phyloP scores from a whole-genome alignment of 1,140 invertebrate genomes.

The Bombus ignitus region DNA sequence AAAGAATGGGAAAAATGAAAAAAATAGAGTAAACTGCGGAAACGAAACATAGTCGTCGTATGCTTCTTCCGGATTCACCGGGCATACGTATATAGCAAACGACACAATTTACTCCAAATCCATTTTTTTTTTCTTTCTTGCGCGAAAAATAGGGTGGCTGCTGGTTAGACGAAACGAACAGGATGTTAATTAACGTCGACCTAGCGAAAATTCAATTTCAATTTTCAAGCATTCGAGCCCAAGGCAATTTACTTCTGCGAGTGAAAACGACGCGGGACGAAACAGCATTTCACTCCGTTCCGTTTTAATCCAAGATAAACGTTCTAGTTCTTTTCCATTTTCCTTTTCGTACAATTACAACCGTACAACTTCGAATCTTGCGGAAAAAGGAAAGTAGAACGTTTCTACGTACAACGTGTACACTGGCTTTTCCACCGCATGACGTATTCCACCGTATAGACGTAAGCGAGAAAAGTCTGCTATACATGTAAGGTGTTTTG shows the following conservation, averaged over 20 bases:
- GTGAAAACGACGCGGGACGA: background rate
- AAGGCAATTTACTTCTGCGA: constrained; percentile 30
- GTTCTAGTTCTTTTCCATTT: background rate
- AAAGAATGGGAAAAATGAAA: background rate
- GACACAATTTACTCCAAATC: background rate
- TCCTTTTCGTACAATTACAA: background rate
- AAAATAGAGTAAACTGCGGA: background rate
- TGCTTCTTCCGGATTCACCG: too few relatives aligned
- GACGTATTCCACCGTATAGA: too few relatives aligned
- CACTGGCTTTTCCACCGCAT: background rate
- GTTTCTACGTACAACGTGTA: background rate
- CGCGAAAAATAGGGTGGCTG: background rate
- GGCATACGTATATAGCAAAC: background rate
- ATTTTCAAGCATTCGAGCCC: constrained; percentile 22
- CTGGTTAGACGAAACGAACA: background rate
- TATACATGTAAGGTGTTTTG: too few relatives aligned
- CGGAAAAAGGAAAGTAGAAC: background rate
- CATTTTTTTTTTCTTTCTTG: background rate
- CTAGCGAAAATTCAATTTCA: constrained; percentile 42
- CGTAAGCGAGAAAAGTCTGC: too few relatives aligned
- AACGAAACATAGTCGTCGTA: background rate
- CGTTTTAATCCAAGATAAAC: constrained; percentile 22
- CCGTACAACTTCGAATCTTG: background rate
- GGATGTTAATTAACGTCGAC: constrained; percentile 41
- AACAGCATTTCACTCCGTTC: background rate